These are phyloP conservation scores for Sebastes fasciatus DNA, from an alignment of 2,113 vertebrate species.

Conservation along the genomic window DNA sequence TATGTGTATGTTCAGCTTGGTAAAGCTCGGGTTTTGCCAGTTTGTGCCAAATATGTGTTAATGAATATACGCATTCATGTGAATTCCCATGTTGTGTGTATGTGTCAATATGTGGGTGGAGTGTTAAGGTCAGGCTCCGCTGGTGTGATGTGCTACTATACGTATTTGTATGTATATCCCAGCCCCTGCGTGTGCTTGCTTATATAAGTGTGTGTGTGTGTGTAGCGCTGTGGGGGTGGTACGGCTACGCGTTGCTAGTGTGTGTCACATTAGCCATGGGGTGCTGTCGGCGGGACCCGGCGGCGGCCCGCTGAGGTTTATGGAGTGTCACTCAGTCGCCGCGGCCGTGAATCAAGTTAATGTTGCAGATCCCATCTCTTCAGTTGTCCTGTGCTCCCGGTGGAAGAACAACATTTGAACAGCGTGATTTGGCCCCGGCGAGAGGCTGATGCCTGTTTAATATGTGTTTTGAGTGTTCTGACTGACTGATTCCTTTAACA, in stretches of 20 bases:
- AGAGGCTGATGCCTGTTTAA: conserved; percentile 85
- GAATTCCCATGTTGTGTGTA: conserved; percentile 19
- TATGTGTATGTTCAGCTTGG: conserved; percentile 8
- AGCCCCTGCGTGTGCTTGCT: conserved; percentile 17
- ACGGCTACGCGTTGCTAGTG: conserved; percentile 60
- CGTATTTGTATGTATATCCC: conserved; percentile 27
- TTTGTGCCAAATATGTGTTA: conserved; percentile 23
- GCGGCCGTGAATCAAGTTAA: conserved; percentile 84
- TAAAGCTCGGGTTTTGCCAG: conserved; percentile 6
- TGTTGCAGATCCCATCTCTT: conserved; percentile 85
- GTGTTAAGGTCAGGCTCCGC: conserved; percentile 31
- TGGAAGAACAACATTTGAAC: conserved; percentile 86
- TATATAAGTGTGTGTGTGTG: conserved; percentile 29
- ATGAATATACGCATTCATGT: conserved; percentile 18
- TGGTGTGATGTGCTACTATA: background rate
- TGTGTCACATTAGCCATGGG: conserved; percentile 79
- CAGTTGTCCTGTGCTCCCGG: conserved; percentile 80
- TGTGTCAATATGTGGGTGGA: conserved; percentile 43
- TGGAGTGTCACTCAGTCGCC: conserved; percentile 84
- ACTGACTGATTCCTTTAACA: conserved; percentile 81
- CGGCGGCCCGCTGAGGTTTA: conserved; percentile 81
- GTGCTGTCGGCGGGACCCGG: conserved; percentile 72
- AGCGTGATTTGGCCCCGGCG: conserved; percentile 82
- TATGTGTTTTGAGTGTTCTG: conserved; percentile 84
- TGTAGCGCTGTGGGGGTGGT: conserved; percentile 51